Base-by-base conservation (phyloP, 2,888 invertebrate genomes). In the Hirtodrosophila cameraria region DNA sequence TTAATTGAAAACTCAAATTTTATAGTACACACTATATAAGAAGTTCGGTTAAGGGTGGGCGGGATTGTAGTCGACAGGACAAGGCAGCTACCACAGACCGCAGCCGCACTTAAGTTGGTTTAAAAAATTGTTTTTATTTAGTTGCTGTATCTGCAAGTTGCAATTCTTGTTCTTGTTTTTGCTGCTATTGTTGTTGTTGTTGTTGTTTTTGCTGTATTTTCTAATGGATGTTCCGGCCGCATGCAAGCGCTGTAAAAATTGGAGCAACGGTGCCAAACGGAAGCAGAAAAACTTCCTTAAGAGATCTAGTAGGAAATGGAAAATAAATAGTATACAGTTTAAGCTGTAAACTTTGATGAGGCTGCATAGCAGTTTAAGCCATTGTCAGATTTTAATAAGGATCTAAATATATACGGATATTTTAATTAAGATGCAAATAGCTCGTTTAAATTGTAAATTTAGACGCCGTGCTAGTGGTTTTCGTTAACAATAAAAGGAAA, bases 1-100 rank as follows among this genome's bases (percentile, higher is more conserved):
- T 86, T 83, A 86, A 86, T 86, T 86, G 77, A 64, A 83, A 83
- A 79, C 75, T 83, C 66, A 68, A 67, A 76, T 75, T 76, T 75
- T 64, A 62, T 72, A 70, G 55, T 67, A 61, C 45, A 65, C 39
- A 45, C 42, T 18, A 57, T 50, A 50, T 45, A 23, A 59, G 33
- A 58, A 45, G 43, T 45, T 50, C 23, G 27, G 39, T 27, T 2
- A 53, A 13, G 41, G 12, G 11, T 2, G 6, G 46, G 43, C 25
- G 25, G 18, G 36, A 20, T 25, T 13, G 2, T 9, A 23, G 11
- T 15, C 3, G 31, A n/a, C n/a, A n/a, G 9, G 5, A 7, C 2
- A 13, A 15, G 20, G 20, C 13, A 33, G 35, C 30, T 38, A 28
- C 52, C 48, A 35, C 64, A 58, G 67, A 75, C 75, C 82, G 38